Conservation (phyloP, 1,140 invertebrate species). For the Orius insidiosus region DNA sequence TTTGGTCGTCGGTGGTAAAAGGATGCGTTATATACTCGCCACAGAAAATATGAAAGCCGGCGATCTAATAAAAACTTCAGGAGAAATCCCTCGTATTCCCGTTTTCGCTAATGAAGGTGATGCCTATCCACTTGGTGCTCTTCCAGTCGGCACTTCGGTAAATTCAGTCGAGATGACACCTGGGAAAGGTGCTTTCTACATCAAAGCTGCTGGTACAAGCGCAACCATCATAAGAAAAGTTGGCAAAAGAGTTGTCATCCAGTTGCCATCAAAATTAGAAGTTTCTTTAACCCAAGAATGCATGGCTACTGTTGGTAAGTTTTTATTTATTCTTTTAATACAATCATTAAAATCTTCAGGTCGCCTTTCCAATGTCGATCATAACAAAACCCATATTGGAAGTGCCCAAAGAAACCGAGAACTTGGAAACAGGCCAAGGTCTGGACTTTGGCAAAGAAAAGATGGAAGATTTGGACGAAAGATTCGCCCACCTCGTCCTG, state of each 20-base stretch:
- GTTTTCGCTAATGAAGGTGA: slow-evolving; percentile 77
- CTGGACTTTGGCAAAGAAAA: slow-evolving; percentile 88
- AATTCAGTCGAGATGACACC: slow-evolving; percentile 66
- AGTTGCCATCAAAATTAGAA: slow-evolving; percentile 67
- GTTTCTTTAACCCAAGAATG: slow-evolving; percentile 63
- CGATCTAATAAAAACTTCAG: slow-evolving; percentile 74
- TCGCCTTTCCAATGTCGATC: slow-evolving; percentile 64
- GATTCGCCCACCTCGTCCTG: slow-evolving; percentile 45
- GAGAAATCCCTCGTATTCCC: slow-evolving; percentile 66
- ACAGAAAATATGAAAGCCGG: slow-evolving; percentile 88
- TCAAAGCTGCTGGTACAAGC: slow-evolving; percentile 60
- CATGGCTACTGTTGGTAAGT: slow-evolving; percentile 73
- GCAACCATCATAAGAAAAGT: slow-evolving; percentile 44
- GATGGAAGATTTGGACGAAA: slow-evolving; percentile 76
- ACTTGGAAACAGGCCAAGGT: slow-evolving; percentile 73
- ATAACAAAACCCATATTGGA: slow-evolving; percentile 57
- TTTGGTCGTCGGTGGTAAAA: slow-evolving; percentile 54
- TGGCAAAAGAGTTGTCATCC: slow-evolving; percentile 54
- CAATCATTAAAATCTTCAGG: slow-evolving; percentile 29
- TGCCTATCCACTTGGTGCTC: slow-evolving; percentile 82
- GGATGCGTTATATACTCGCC: slow-evolving; percentile 74
- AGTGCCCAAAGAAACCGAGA: slow-evolving; percentile 64
- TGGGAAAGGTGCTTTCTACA: slow-evolving; percentile 50
- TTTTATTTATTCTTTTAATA: too few species aligned
- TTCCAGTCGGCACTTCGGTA: slow-evolving; percentile 69